These are phyloP conservation scores for Etheostoma nigrum DNA, from an alignment of 2,797 vertebrate genomes.

Conservation along the genomic window DNA sequence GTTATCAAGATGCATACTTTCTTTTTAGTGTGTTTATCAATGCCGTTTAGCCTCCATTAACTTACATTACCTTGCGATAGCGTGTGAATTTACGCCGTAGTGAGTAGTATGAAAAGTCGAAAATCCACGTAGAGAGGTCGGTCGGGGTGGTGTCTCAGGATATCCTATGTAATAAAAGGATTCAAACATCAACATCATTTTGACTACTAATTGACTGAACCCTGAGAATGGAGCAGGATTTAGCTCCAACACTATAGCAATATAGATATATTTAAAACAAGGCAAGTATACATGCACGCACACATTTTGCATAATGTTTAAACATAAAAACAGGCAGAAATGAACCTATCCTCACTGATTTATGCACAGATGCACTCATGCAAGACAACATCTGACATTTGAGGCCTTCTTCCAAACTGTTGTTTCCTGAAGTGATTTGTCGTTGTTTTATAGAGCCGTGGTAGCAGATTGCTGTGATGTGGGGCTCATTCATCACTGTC, in stretches of 20 bases:
- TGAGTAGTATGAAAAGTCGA: too few species aligned
- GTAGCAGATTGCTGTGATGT: slow-evolving; percentile 74
- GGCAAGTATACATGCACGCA: not conserved
- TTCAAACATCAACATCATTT: too few species aligned
- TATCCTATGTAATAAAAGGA: too few species aligned
- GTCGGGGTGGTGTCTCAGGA: too few species aligned
- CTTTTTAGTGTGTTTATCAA: too few species aligned
- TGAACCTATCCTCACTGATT: slow-evolving; percentile 33
- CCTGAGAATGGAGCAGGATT: too few species aligned
- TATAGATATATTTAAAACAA: slow-evolving; percentile 10
- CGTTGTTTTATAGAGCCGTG: slow-evolving; percentile 68
- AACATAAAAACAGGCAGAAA: not conserved
- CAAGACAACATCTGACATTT: slow-evolving; percentile 56
- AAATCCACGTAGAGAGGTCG: too few species aligned
- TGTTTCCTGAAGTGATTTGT: slow-evolving; percentile 75
- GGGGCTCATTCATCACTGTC: slow-evolving; percentile 76
- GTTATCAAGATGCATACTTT: too few species aligned
- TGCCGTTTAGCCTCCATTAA: too few species aligned
- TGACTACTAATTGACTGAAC: too few species aligned
- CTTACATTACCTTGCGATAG: too few species aligned
- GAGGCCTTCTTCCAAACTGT: slow-evolving; percentile 59
- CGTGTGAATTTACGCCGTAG: too few species aligned
- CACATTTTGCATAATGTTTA: slow-evolving; percentile 1
- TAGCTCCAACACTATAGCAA: not conserved
- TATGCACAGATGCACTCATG: slow-evolving; percentile 51